Evolutionary conservation across 30 jellyfish, hydroid and myxozoan species (phyloP).

Genomic region (Rhopilema esculentum): DNA sequence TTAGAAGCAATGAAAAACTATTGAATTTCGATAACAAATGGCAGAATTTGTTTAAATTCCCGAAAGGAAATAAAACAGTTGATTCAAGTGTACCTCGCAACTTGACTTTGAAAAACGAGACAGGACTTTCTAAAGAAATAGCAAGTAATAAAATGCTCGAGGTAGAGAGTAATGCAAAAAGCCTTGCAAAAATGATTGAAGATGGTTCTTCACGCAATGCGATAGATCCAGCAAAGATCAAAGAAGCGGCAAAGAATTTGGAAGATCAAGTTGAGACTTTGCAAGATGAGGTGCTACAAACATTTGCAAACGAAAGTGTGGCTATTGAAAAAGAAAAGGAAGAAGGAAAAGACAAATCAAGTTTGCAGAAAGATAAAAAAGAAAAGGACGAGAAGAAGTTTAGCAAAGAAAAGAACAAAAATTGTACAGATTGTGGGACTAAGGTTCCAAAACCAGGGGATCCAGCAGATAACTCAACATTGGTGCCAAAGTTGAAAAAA

Average conservation of each 20-base stretch:
- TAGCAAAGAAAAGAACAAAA: not conserved
- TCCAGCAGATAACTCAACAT: not conserved
- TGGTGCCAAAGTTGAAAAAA: slow-evolving; percentile 34
- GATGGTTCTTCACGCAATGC: slow-evolving; percentile 16
- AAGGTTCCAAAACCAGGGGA: slow-evolving; percentile 42
- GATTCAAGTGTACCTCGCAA: not conserved
- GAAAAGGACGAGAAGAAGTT: no score
- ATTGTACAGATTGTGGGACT: slow-evolving; percentile 6
- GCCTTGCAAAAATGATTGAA: slow-evolving; percentile 36
- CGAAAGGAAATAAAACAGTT: slow-evolving; percentile 45
- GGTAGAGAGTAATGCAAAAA: slow-evolving; percentile 18
- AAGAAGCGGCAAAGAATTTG: slow-evolving; percentile 35
- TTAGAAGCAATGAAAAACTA: not conserved
- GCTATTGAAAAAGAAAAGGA: slow-evolving; percentile 1
- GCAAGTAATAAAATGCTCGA: slow-evolving; percentile 29
- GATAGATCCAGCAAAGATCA: slow-evolving; percentile 4
- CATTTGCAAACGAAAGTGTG: not conserved
- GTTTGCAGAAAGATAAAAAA: not conserved
- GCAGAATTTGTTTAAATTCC: slow-evolving; percentile 41
- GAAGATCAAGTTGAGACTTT: slow-evolving; percentile 22
- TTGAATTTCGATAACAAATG: slow-evolving; percentile 30
- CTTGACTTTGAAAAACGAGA: slow-evolving; percentile 12
- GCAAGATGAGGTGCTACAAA: slow-evolving; percentile 23
- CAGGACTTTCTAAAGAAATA: not conserved
- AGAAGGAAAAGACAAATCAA: not conserved